A percentile compares a stretch with the other conserved stretches of the same genome.
Evolutionary conservation across 2,113 vertebrate genomes (phyloP).

Genomic region (Emydura subglobosa): DNA sequence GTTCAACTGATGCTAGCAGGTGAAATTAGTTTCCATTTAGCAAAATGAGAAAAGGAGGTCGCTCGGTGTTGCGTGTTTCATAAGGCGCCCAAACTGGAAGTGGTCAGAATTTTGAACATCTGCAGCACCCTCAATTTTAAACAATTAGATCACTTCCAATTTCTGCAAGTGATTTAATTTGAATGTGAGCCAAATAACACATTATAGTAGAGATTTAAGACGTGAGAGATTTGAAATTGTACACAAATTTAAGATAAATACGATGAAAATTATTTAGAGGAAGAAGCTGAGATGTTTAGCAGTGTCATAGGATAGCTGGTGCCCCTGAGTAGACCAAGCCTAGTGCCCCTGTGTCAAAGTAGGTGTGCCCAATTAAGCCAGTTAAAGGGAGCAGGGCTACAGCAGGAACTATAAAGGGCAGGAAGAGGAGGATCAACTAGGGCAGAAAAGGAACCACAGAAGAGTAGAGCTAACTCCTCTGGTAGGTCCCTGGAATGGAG

Average conservation of each 20-base stretch:
- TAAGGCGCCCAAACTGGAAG: background rate
- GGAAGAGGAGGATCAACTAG: background rate
- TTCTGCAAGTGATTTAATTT: slow-evolving; percentile 13
- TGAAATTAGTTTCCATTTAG: slow-evolving; percentile 22
- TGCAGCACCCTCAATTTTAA: slow-evolving; percentile 14
- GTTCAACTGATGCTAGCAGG: background rate
- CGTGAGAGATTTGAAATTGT: background rate
- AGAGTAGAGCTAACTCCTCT: background rate
- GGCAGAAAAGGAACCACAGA: background rate
- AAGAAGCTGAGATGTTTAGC: background rate
- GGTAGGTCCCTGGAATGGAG: background rate
- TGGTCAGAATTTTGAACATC: slow-evolving; percentile 42
- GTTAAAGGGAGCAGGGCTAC: background rate
- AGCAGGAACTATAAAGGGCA: background rate
- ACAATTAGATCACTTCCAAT: background rate
- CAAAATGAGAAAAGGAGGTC: background rate
- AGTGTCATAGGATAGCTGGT: background rate
- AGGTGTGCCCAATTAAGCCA: background rate
- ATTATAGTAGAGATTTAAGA: slow-evolving; percentile 2
- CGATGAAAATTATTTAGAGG: background rate
- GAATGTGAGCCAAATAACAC: background rate
- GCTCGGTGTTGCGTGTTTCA: slow-evolving; percentile 24
- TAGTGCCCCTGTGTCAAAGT: background rate
- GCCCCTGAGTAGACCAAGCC: background rate
- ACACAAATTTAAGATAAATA: background rate